phyloP scores from a whole-genome alignment of 2,113 vertebrate genomes.

The Archocentrus centrarchus region DNA sequence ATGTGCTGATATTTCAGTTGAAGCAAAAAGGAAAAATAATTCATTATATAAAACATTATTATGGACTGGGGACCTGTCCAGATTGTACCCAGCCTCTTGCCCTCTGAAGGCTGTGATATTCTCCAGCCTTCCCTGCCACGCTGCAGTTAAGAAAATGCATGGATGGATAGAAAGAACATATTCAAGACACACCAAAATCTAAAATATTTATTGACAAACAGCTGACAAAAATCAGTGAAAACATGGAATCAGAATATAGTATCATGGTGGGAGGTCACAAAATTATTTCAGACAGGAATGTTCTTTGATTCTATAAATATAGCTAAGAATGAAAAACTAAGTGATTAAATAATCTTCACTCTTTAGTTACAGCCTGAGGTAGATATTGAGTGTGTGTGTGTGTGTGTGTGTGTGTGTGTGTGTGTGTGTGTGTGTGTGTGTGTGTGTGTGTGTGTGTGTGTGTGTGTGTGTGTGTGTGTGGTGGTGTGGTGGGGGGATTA shows the following conservation, averaged over 20 bases:
- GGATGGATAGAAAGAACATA: background rate
- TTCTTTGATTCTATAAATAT: slow-evolving; percentile 10
- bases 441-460: slow-evolving; percentile 21
- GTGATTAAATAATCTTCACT: background rate
- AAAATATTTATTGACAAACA: slow-evolving; percentile 36
- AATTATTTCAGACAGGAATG: slow-evolving; percentile 38
- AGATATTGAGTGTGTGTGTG: background rate
- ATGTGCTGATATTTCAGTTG: no score
- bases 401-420: background rate
- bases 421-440: slow-evolving; percentile 18
- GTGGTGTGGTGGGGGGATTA: background rate
- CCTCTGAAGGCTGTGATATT: background rate
- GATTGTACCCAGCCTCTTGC: background rate
- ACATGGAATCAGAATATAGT: background rate
- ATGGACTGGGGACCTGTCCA: background rate
- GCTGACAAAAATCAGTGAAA: rapidly evolving
- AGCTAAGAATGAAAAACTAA: background rate
- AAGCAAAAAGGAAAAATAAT: background rate
- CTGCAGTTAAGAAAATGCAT: background rate
- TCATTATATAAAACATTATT: background rate
- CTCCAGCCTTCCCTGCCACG: background rate
- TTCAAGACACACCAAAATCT: background rate
- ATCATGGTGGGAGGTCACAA: background rate
- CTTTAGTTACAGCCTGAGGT: slow-evolving; percentile 20
- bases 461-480: slow-evolving; percentile 21